phyloP scores from a whole-genome alignment of 2,888 invertebrate genomes.

The Mayetiola destructor region DNA sequence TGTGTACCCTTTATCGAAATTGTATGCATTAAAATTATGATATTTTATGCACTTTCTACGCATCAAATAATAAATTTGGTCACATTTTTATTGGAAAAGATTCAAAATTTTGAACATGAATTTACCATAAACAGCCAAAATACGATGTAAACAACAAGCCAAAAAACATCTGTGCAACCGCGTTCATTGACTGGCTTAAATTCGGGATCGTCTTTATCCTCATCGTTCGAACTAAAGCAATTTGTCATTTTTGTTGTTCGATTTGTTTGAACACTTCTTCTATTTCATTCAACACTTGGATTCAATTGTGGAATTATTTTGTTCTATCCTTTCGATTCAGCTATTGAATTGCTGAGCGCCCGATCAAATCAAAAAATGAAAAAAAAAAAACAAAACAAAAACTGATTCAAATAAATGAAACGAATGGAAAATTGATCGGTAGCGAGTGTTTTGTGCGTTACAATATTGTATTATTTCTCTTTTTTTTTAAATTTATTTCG shows the following conservation, averaged over 20 bases:
- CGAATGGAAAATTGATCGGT: too few relatives aligned
- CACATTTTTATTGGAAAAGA: neutral
- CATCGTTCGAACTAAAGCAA: neutral
- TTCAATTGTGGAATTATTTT: too few relatives aligned
- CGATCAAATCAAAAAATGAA: too few relatives aligned
- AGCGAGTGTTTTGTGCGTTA: too few relatives aligned
- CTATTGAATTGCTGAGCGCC: too few relatives aligned
- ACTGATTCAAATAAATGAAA: too few relatives aligned
- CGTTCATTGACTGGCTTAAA: slow-evolving; percentile 32
- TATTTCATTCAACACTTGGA: too few relatives aligned
- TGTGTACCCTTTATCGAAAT: neutral
- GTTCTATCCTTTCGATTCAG: too few relatives aligned
- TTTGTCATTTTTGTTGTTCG: neutral
- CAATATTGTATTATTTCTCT: too few relatives aligned
- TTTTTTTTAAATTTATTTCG: too few relatives aligned
- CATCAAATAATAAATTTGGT: neutral
- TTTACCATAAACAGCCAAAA: slow-evolving; percentile 77
- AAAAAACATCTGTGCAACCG: slow-evolving; percentile 70
- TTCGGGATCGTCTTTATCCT: neutral
- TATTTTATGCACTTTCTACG: neutral
- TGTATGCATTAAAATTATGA: neutral
- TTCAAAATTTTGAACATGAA: slow-evolving; percentile 13
- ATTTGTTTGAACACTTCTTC: too few relatives aligned
- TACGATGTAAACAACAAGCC: slow-evolving; percentile 60
- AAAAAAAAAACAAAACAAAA: too few relatives aligned